phyloP scores from a whole-genome alignment of 2,888 invertebrate genomes.

The Kuschelorhynchus macadamiae region DNA sequence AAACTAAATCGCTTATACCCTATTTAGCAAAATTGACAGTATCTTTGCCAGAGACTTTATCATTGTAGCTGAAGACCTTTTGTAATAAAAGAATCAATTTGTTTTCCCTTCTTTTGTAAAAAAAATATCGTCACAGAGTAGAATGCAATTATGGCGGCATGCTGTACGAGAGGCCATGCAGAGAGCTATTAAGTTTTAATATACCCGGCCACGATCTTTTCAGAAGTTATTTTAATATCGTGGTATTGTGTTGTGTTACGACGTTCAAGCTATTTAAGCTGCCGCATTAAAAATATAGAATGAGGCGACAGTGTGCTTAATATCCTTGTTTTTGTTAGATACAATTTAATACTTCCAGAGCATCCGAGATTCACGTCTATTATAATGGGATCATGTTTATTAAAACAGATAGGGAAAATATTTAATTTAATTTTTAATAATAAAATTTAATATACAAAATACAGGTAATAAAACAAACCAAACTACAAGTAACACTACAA shows the following conservation, averaged over 20 bases:
- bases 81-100: constrained; percentile 7
- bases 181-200: constrained; percentile 46
- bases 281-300: constrained; percentile 25
- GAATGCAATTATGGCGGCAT: constrained; percentile 40
- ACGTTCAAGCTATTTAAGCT: constrained; percentile 13
- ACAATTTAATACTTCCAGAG: neutral
- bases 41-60: too few species aligned
- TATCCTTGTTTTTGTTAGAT: neutral
- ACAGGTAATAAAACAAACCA: too few species aligned
- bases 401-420: too few species aligned
- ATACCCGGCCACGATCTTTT: constrained; percentile 38
- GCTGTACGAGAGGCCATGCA: constrained; percentile 35
- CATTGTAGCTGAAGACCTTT: too few species aligned
- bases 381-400: too few species aligned
- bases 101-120: constrained; percentile 16
- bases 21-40: too few species aligned
- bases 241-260: constrained; percentile 33
- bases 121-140: constrained; percentile 33
- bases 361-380: too few species aligned
- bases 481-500: too few species aligned
- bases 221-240: constrained; percentile 45
- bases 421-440: too few species aligned
- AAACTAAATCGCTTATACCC: too few species aligned
- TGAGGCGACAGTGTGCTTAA: constrained; percentile 13
- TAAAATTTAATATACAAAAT: too few species aligned